These are phyloP conservation scores for Cricetomys ansorgei DNA, from an alignment of 2,113 vertebrate species.

Conservation along the genomic window DNA sequence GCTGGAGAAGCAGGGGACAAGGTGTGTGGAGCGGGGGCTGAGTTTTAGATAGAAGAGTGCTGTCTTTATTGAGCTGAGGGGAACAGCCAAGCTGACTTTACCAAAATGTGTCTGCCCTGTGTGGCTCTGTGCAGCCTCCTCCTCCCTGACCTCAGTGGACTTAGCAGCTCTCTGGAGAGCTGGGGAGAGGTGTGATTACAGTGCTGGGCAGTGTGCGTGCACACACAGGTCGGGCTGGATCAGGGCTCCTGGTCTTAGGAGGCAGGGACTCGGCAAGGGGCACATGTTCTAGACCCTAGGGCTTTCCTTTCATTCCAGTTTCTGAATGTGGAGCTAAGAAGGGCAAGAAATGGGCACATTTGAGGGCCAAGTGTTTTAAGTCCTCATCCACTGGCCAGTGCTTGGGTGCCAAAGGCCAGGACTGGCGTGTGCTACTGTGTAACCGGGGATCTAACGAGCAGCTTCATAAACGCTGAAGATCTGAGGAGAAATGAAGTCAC, in stretches of 20 bases:
- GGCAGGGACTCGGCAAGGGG: fast-evolving
- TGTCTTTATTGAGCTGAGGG: not conserved
- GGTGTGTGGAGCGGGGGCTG: too few species aligned
- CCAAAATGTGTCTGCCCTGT: not conserved
- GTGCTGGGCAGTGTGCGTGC: not conserved
- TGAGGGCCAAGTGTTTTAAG: not conserved
- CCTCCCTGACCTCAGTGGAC: not conserved
- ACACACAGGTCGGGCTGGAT: too few species aligned
- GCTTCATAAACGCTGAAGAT: not conserved
- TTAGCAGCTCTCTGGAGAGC: not conserved
- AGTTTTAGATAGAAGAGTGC: not conserved
- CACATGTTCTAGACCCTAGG: too few species aligned
- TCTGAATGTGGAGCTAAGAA: not conserved
- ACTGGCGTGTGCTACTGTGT: not conserved
- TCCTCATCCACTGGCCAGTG: not conserved
- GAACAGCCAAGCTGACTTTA: not conserved
- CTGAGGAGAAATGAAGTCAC: not conserved
- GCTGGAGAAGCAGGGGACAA: not conserved
- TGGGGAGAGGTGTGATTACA: fast-evolving
- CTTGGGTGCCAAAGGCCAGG: not conserved
- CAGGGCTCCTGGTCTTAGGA: not conserved
- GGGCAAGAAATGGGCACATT: not conserved
- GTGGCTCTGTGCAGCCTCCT: not conserved
- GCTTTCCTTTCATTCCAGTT: not conserved
- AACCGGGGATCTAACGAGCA: not conserved